Conservation (phyloP, 1,140 invertebrate genomes). For the Microvelia longipes region DNA sequence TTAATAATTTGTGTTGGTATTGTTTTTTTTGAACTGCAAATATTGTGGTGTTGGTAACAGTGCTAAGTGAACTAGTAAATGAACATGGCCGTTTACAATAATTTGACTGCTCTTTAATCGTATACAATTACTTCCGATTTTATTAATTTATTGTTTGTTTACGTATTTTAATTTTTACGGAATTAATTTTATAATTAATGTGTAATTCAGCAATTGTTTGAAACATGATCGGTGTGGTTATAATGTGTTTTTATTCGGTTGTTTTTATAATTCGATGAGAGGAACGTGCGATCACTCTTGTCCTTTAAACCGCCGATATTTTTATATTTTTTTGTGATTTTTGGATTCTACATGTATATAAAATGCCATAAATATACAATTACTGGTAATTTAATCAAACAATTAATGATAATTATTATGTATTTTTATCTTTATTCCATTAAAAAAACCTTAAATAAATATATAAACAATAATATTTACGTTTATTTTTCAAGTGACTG, state of each 20-base stretch:
- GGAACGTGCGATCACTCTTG: not conserved
- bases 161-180: too few species aligned
- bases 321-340: not conserved
- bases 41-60: constrained; percentile 2
- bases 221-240: not conserved
- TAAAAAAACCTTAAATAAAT: too few species aligned
- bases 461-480: too few species aligned
- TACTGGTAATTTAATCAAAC: not conserved
- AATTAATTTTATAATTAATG: too few species aligned
- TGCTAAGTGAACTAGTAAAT: constrained; percentile 3
- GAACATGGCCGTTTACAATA: constrained; percentile 2
- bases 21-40: not conserved
- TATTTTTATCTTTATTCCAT: too few species aligned
- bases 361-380: not conserved
- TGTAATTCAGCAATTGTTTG: too few species aligned
- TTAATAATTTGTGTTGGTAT: constrained; percentile 1
- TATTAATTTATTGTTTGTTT: too few species aligned
- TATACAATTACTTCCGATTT: too few species aligned
- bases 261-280: not conserved
- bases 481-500: too few species aligned
- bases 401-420: too few species aligned
- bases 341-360: not conserved
- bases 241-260: not conserved
- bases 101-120: not conserved
- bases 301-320: not conserved